Evolutionary conservation across 2,797 vertebrate genomes (phyloP), one percentile per base, ranked within the genome.

Genomic region (Mus caroli): DNA sequence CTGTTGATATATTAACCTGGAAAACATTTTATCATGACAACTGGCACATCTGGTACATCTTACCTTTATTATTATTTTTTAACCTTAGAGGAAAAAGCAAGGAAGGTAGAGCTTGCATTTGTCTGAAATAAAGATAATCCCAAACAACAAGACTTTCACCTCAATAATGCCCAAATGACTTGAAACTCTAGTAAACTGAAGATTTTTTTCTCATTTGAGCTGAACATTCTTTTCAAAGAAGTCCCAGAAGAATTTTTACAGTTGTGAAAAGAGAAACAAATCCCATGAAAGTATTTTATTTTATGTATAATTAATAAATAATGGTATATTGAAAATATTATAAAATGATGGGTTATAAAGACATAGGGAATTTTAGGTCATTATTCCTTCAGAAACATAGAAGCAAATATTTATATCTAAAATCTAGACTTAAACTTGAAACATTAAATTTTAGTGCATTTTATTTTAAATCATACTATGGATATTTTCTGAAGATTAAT

Each of bases 151-250:
- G 43, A 24, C 37, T 69, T 96, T 95, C 40, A 80, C 34, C 7
- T 95, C 60, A 95, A 20, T 94, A 87, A 95, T 91, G 43, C 31
- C 22, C 26, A 86, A 87, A 84, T 95, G 82, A 54, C 85, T 91
- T 90, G 54, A 12, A 77, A 87, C 14, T 82, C 54, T 58, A 79
- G 71, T 26, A 86, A 94, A 90, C 87, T 76, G 90, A 60, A 91
- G 73, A 28, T 26, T 43, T 13, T 73, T 73, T 83, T 89, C 90
- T 80, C 50, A 91, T 84, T 80, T 92, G 54, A 92, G 76, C 90
- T 86, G 46, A 94, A 78, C 34, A 90, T 28, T 56, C 14, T 3
- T 79, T 93, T 87, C 31, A 86, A 78, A 88, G 26, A 93, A 97
- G 37, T 50, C 80, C 13, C n/a, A 77, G 40, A 26, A 91, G 13